phyloP scores from a whole-genome alignment of 2,113 vertebrate species.

The Synodontis membranacea region DNA sequence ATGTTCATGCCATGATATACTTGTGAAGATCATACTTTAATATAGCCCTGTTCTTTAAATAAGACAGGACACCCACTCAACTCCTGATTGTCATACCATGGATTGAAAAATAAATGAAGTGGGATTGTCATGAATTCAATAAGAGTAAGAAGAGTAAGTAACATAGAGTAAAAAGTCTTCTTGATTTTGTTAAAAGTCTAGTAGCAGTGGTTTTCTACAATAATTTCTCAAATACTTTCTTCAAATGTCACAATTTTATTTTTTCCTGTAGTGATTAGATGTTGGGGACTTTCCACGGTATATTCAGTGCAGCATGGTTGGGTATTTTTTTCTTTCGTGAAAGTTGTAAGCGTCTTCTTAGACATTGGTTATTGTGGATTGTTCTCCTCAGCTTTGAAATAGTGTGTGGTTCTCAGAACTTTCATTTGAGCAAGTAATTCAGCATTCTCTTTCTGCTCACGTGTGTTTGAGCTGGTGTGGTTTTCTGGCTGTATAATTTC shows the following conservation, averaged over 20 bases:
- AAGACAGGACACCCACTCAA: too few species aligned
- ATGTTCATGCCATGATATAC: too few species aligned
- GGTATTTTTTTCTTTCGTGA: neutral
- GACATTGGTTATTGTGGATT: conserved; percentile 2
- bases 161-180: neutral
- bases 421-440: neutral
- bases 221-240: neutral
- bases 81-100: too few species aligned
- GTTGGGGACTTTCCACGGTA: conserved; percentile 16
- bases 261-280: neutral
- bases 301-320: neutral
- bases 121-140: neutral
- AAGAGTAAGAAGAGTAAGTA: neutral
- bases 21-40: too few species aligned
- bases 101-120: neutral
- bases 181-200: neutral
- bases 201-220: neutral
- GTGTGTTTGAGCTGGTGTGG: neutral
- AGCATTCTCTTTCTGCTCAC: neutral
- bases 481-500: neutral
- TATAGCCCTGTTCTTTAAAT: too few species aligned
- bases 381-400: neutral
- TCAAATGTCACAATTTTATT: neutral
- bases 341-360: neutral
- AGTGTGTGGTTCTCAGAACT: neutral